Conservation (phyloP, 2,888 invertebrate genomes). For the Spodoptera picta region DNA sequence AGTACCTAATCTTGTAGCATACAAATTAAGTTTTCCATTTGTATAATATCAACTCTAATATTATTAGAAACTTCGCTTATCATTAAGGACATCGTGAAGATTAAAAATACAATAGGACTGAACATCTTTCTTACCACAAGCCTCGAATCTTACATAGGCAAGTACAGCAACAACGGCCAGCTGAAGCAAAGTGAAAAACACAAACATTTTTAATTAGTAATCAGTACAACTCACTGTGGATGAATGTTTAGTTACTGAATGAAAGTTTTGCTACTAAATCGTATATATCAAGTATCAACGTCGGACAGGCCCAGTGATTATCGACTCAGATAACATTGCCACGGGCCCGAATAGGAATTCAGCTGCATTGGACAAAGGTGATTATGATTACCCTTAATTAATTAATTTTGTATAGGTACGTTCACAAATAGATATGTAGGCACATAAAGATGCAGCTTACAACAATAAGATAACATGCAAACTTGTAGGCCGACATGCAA, state of each 20-base stretch:
- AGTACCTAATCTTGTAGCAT: no score
- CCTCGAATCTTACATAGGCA: conserved; percentile 75
- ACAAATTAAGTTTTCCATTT: no score
- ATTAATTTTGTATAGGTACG: conserved; percentile 13
- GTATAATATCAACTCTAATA: no score
- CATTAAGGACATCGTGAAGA: background rate
- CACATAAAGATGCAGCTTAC: no score
- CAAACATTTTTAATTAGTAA: conserved; percentile 60
- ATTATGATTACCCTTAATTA: conserved; percentile 54
- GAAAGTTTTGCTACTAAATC: conserved; percentile 62
- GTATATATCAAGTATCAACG: conserved; percentile 44
- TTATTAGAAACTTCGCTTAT: no score
- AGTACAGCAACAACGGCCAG: conserved; percentile 55
- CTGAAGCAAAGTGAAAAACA: conserved; percentile 58
- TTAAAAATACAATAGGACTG: background rate
- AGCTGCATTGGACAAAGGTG: conserved; percentile 60
- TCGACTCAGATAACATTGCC: conserved; percentile 71
- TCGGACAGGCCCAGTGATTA: conserved; percentile 63
- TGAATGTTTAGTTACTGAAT: conserved; percentile 46
- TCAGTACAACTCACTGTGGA: conserved; percentile 38
- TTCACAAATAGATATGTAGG: no score
- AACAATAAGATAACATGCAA: no score
- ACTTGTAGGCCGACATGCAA: no score
- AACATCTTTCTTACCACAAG: conserved; percentile 73
- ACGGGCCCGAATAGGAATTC: conserved; percentile 52